A percentile compares a stretch with the other conserved stretches of the same genome.
Evolutionary conservation across 2,797 vertebrate species (phyloP).

Genomic region (Falco naumanni): DNA sequence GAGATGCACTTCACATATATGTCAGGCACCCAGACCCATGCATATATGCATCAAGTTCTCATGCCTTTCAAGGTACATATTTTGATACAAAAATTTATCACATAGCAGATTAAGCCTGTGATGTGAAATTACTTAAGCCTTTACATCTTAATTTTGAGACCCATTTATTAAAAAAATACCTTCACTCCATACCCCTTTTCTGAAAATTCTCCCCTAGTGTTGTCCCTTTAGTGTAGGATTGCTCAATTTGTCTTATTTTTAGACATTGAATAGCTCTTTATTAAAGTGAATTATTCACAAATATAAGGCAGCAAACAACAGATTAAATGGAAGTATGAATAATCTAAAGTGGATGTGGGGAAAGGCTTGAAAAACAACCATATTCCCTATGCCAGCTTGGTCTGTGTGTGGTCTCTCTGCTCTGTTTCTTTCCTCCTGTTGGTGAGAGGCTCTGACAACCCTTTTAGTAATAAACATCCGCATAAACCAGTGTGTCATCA

Average conservation of each 20-base stretch:
- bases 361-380: slow-evolving; percentile 19
- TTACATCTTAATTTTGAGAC: neutral
- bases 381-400: neutral
- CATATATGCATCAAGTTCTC: neutral
- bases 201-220: neutral
- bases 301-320: neutral
- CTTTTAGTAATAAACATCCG: neutral
- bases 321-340: slow-evolving; percentile 25
- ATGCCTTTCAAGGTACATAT: neutral
- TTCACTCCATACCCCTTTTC: neutral
- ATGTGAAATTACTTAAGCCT: neutral
- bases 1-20: neutral
- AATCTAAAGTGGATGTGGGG: neutral
- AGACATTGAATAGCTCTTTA: neutral
- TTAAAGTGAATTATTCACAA: slow-evolving; percentile 4
- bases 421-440: slow-evolving; percentile 23
- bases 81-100: neutral
- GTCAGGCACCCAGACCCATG: neutral
- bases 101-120: neutral
- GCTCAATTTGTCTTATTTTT: neutral
- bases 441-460: slow-evolving; percentile 18
- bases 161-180: neutral
- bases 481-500: neutral
- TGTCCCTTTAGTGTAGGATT: neutral
- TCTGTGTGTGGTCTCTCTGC: slow-evolving; percentile 28